Base-by-base conservation (phyloP, 2,797 vertebrate species). In the Sciurus carolinensis region DNA sequence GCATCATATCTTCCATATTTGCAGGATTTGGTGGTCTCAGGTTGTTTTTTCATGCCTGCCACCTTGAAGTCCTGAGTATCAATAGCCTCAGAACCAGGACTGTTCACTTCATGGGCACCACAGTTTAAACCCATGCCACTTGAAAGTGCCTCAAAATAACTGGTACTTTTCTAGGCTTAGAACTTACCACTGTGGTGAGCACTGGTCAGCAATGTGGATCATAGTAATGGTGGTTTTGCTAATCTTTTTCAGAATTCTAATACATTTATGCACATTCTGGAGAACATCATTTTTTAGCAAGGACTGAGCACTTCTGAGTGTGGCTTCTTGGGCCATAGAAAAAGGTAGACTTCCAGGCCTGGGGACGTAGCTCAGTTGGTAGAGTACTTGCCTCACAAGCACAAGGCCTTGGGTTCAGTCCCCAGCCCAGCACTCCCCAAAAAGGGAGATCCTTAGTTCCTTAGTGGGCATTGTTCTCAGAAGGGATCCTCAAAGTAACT, bases 241-340 rank as follows among this genome's bases (percentile, higher is more conserved):
- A n/a, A 42, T 76, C 5, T n/a, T 84, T 92, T 86, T 66, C 20
- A 67, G 71, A 79, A 71, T 92, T 86, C 82, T 42, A 72, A 47
- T 9, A 33, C 52, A 59, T 44, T 57, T 75, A 66, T 39, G 69
- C 30, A 66, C 54, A 92, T 81, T 52, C 20, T 30, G 33, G 71
- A 30, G 36, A 75, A 91, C 86, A 85, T 44, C 59, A 75, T 2
- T 59, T 30, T 90, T 54, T 73, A 47, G 28, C 44, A 42, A 95
- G 36, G 24, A 12, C n/a, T 30, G 54, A 86, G 20, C 22, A 33
- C 28, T 64, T 54, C 6, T 54, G 83, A 66, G n/a, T 52, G 7
- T n/a, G 77, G 59, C 50, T 88, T 94, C 67, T 8, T 39, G 33
- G 69, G 67, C 20, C 76, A 39, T 9, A 93, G 22, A 73, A 52